Evolutionary conservation across 2,113 vertebrate species (phyloP).

Genomic region (Muscicapa adusta): DNA sequence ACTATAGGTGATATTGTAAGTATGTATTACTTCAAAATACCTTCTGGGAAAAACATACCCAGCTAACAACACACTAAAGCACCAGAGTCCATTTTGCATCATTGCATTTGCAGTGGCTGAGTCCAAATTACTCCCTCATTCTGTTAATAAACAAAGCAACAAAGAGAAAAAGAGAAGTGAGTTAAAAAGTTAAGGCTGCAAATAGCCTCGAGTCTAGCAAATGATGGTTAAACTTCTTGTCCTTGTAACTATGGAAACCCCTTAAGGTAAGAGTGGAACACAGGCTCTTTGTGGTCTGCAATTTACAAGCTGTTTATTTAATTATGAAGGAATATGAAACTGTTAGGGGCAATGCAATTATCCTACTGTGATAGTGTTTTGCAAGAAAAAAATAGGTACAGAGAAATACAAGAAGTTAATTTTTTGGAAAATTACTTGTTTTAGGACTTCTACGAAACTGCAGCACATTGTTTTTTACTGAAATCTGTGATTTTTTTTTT

Average conservation of each 20-base stretch:
- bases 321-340: slow-evolving; percentile 70
- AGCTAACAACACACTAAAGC: slow-evolving; percentile 63
- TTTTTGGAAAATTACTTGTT: slow-evolving; percentile 40
- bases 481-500: slow-evolving; percentile 16
- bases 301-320: slow-evolving; percentile 75
- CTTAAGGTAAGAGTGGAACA: slow-evolving; percentile 71
- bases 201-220: slow-evolving; percentile 62
- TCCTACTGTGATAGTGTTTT: slow-evolving; percentile 46
- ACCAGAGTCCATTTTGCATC: slow-evolving; percentile 64
- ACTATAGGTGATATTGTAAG: neutral
- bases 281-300: slow-evolving; percentile 61
- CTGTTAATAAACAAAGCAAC: slow-evolving; percentile 55
- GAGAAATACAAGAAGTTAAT: slow-evolving; percentile 26
- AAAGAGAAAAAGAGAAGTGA: neutral
- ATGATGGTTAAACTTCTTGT: slow-evolving; percentile 73
- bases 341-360: slow-evolving; percentile 67
- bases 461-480: neutral
- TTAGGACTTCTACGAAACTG: slow-evolving; percentile 32
- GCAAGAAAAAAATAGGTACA: slow-evolving; percentile 38
- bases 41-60: slow-evolving; percentile 53
- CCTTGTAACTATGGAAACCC: slow-evolving; percentile 83
- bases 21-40: neutral
- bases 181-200: slow-evolving; percentile 19
- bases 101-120: slow-evolving; percentile 65
- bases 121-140: slow-evolving; percentile 69